phyloP scores from a whole-genome alignment of 2,888 invertebrate genomes.

The Orthonychiurus folsomi region DNA sequence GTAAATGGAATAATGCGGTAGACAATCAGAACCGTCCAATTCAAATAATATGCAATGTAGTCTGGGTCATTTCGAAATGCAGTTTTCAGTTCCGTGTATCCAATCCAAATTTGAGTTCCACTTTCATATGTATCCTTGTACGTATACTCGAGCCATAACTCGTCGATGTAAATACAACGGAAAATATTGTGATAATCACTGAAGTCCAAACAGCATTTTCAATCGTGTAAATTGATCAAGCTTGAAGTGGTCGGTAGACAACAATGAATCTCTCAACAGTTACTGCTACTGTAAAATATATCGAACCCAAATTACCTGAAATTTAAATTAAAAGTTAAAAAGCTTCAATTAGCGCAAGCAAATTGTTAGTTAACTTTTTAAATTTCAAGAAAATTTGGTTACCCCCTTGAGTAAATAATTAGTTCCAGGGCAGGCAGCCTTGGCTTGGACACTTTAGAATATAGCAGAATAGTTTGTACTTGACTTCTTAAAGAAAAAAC shows the following conservation, averaged over 20 bases:
- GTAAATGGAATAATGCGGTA: constrained; percentile 2
- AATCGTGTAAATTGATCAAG: not conserved
- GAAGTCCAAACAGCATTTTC: not conserved
- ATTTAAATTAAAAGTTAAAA: not conserved
- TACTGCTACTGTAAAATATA: not conserved
- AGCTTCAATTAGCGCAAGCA: too few species aligned
- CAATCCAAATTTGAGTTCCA: constrained; percentile 3
- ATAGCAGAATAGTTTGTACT: too few species aligned
- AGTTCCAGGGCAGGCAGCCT: too few species aligned
- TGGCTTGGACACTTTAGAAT: too few species aligned
- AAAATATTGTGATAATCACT: not conserved
- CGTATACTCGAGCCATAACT: not conserved
- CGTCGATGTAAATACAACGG: not conserved
- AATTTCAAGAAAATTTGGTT: too few species aligned
- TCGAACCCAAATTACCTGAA: constrained; percentile 2
- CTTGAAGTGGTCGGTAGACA: not conserved
- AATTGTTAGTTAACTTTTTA: not conserved
- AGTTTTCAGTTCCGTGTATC: not conserved
- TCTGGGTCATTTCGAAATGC: not conserved
- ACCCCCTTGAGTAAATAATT: too few species aligned
- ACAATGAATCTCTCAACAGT: constrained; percentile 7
- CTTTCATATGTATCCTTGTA: not conserved
- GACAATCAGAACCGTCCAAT: not conserved
- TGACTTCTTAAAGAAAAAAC: too few species aligned
- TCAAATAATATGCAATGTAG: not conserved